Evolutionary conservation across 2,797 vertebrate species (phyloP), one percentile per base, ranked within the genome.

Genomic region (Gambelia wislizenii): DNA sequence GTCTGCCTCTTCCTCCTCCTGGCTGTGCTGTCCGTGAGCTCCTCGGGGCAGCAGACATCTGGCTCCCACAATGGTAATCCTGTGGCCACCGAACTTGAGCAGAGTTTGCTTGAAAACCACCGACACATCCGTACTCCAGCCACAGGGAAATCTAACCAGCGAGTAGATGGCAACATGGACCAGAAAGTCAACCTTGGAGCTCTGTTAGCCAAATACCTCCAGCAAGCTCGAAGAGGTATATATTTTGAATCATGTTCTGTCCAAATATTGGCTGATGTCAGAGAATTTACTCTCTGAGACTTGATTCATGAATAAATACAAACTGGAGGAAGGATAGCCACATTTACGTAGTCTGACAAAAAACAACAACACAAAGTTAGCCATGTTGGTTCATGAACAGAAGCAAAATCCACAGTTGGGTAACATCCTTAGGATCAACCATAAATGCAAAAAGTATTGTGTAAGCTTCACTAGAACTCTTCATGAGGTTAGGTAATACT

Each of bases 171-270:
- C 3, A 96, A 96, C 81, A 67, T 36, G 0, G 98, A 98, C 89
- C 96, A 97, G 69, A 96, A 97, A 54, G 97, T 98, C 83, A 98
- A 97, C 96, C 96, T 99, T 78, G 97, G 97, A 0, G 97, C 98
- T 83, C 95, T 99, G 93, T 95, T 99, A 92, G 98, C 98, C 88
- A 98, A 97, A 95, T 98, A 99, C 85, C 98, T 99, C 91, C 98
- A 98, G 95, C 97, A 97, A 90, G 93, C 97, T 92, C 97, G 98
- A 91, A 99, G 98, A 99, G 98, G 99, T 99, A 94, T 64, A 27
- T 14, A 10, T 52, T 74, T 74, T 90, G 76, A 78, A 4, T 52
- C 10, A 44, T 1, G 44, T 59, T 86, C 59, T 85, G 22, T 42
- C 12, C 20, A 79, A 14, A 0, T 64, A 54, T 54, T 33, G 44